Evolutionary conservation across 2,888 invertebrate species (phyloP).

Genomic region (Acholoe squamosa): DNA sequence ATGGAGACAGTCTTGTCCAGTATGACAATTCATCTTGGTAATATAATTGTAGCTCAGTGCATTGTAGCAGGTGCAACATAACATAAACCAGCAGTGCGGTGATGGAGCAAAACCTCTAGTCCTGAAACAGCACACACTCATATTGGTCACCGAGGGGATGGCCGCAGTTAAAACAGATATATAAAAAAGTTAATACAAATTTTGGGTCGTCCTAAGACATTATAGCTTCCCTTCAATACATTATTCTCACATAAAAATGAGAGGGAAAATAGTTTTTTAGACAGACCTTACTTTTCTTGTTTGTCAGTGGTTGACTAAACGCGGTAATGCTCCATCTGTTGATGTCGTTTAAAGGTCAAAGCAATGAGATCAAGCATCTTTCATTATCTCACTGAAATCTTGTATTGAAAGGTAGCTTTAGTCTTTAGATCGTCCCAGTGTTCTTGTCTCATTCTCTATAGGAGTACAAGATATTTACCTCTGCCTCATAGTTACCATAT

Average conservation of each 20-base stretch:
- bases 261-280: too few relatives aligned
- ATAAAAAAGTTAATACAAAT: too few relatives aligned
- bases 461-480: conserved; percentile 58
- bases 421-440: conserved; percentile 3
- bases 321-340: too few relatives aligned
- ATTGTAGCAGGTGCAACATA: neutral
- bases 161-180: too few relatives aligned
- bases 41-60: neutral
- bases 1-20: neutral
- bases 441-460: conserved; percentile 48
- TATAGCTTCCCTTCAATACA: too few relatives aligned
- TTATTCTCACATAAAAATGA: too few relatives aligned
- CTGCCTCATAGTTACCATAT: conserved; percentile 32
- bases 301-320: too few relatives aligned
- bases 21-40: neutral
- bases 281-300: too few relatives aligned
- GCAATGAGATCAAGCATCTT: too few relatives aligned
- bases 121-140: neutral
- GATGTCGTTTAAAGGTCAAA: too few relatives aligned
- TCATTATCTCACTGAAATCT: too few relatives aligned
- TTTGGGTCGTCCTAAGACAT: too few relatives aligned
- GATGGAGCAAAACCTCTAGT: neutral
- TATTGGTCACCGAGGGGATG: neutral
- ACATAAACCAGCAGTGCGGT: neutral
- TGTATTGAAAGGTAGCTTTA: neutral